These are phyloP conservation scores for Hirtodrosophila confusa DNA, from an alignment of 2,888 invertebrate species.

Conservation along the genomic window DNA sequence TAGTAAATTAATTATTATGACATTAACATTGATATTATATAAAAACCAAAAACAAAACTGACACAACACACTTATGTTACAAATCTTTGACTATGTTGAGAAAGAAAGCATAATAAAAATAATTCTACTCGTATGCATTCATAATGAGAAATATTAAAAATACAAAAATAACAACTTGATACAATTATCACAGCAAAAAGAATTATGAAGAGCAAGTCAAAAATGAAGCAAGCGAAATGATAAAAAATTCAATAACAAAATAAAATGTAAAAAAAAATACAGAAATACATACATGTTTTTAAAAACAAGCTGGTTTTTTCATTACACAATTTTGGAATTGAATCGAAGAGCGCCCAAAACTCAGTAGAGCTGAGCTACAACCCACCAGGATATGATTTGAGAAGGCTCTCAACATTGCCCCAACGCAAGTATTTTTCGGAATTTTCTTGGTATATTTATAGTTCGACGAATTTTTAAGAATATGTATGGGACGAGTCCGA, in stretches of 20 bases:
- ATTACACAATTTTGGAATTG: background rate
- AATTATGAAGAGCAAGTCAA: constrained; percentile 32
- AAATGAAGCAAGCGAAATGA: constrained; percentile 47
- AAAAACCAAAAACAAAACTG: constrained; percentile 18
- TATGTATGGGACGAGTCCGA: no score
- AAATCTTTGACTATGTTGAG: constrained; percentile 45
- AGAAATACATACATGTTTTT: constrained; percentile 68
- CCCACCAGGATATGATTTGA: no score
- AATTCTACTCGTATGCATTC: constrained; percentile 39
- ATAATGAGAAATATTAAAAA: constrained; percentile 35
- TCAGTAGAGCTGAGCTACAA: no score
- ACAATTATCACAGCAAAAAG: constrained; percentile 38
- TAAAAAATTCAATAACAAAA: constrained; percentile 30
- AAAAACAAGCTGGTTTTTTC: constrained; percentile 42
- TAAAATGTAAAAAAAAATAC: constrained; percentile 19
- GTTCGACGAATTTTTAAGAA: no score
- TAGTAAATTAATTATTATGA: constrained; percentile 68
- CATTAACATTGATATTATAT: constrained; percentile 53
- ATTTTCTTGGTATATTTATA: no score
- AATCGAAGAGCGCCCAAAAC: no score
- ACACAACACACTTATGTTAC: constrained; percentile 35
- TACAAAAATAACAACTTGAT: constrained; percentile 6
- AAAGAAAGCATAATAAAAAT: constrained; percentile 24
- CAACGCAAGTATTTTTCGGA: no score
- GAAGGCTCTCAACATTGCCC: no score